Evolutionary conservation across 2,113 vertebrate genomes (phyloP), one percentile per base, ranked within the genome.

Genomic region (Gasterosteus nipponicus): DNA sequence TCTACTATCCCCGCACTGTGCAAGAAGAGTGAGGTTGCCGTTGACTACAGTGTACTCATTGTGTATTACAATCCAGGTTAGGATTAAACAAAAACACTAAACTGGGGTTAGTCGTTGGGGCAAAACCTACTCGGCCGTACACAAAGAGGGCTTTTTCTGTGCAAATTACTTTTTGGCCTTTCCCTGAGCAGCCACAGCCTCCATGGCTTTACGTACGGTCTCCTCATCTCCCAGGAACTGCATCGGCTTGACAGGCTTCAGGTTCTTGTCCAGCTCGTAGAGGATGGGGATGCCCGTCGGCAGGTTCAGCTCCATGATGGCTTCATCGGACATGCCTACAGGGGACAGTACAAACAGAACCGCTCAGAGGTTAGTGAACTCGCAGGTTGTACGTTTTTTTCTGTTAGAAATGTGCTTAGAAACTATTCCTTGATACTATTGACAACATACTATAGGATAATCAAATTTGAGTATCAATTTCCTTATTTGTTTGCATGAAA

Each of bases 241-340:
- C 92, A 92, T 93, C 42, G 97, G 95, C 87, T 97, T 98, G 81
- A 97, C 75, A 0, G 98, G 98, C 90, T 99, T 99, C 92, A 99
- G 94, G 92, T 99, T 97, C 92, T 97, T 96, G 91, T 99, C 98
- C 56, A 99, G 92, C 84, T 99, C 98, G 0, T 98, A 99, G 58
- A 99, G 95, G 0, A 99, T 98, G 41, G 98, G 98, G 89, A 99
- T 99, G 29, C 98, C 98, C 0, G 98, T 99, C n/a, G 98, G 98
- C 84, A 99, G 93, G 91, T 99, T 99, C 83, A 99, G 93, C 85
- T 99, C 98, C 98, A 99, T 99, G 93, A 99, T 99, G 68, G 96
- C 97, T 83, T 95, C 98, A 78, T 99, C 98, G 0, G 98, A 96
- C 95, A 99, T 97, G 82, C 96, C 92, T 93, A 33, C 33, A 80